A percentile compares a stretch with the other conserved stretches of the same genome.
Evolutionary conservation across 2,888 invertebrate genomes (phyloP).

Genomic region (Lamellibrachia satsuma): DNA sequence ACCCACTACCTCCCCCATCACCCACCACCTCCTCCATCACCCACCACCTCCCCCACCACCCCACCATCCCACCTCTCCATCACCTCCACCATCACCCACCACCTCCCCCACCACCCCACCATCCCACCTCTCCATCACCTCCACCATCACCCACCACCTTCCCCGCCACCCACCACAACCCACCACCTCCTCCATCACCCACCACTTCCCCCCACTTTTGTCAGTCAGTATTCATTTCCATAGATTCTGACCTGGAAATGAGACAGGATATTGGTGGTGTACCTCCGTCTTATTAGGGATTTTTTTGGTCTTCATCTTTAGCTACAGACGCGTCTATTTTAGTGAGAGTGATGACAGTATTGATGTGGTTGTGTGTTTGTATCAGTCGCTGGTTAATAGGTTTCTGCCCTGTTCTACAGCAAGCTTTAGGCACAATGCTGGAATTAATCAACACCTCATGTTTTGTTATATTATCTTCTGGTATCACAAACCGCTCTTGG

Average conservation of each 20-base stretch:
- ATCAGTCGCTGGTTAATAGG: background rate
- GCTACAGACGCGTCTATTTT: background rate
- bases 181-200: too few species aligned
- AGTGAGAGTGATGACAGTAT: background rate
- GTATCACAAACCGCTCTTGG: background rate
- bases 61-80: too few species aligned
- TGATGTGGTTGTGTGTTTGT: background rate
- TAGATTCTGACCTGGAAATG: background rate
- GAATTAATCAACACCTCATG: background rate
- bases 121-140: too few species aligned
- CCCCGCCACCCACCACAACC: too few species aligned
- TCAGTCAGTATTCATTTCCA: background rate
- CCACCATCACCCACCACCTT: too few species aligned
- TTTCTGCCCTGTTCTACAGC: constrained; percentile 3
- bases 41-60: too few species aligned
- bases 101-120: too few species aligned
- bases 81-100: too few species aligned
- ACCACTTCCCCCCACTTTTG: background rate
- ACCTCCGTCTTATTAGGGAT: background rate
- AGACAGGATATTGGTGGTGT: background rate
- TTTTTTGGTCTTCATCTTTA: background rate
- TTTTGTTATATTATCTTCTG: background rate
- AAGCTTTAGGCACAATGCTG: background rate
- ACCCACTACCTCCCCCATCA: too few species aligned
- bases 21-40: too few species aligned